Evolutionary conservation across 2,113 vertebrate species (phyloP).

Genomic region (Elgaria multicarinata): DNA sequence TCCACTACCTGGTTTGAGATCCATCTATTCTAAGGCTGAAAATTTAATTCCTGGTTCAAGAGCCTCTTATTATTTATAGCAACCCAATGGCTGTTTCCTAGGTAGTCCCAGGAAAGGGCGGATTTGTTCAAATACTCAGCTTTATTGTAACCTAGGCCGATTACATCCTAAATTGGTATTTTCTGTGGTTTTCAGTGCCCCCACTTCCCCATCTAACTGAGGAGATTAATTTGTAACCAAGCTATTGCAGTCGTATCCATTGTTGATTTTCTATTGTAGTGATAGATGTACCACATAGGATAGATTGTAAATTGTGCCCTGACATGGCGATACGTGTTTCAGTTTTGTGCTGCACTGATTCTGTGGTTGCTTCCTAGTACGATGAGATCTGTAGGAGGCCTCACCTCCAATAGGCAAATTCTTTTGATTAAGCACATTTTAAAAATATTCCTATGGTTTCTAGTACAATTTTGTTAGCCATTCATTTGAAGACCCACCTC

Average conservation of each 20-base stretch:
- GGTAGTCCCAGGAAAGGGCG: slow-evolving; percentile 37
- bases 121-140: slow-evolving; percentile 44
- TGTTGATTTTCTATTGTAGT: slow-evolving; percentile 61
- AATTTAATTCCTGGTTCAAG: slow-evolving; percentile 30
- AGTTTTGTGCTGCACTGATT: slow-evolving; percentile 29
- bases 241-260: slow-evolving; percentile 38
- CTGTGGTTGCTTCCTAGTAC: slow-evolving; percentile 38
- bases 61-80: slow-evolving; percentile 53
- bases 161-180: slow-evolving; percentile 35
- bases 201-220: slow-evolving; percentile 33
- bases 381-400: slow-evolving; percentile 32
- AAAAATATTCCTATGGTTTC: slow-evolving; percentile 46
- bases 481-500: slow-evolving; percentile 64
- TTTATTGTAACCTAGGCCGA: slow-evolving; percentile 45
- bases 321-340: slow-evolving; percentile 58
- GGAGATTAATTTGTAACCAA: slow-evolving; percentile 55
- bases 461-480: slow-evolving; percentile 48
- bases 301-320: slow-evolving; percentile 55
- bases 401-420: slow-evolving; percentile 36
- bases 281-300: slow-evolving; percentile 13
- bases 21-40: slow-evolving; percentile 39
- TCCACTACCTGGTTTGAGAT: slow-evolving; percentile 55
- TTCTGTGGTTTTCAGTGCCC: slow-evolving; percentile 14
- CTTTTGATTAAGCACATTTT: slow-evolving; percentile 45
- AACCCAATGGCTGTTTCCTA: slow-evolving; percentile 43